Evolutionary conservation across 2,888 invertebrate species (phyloP).

Genomic region (Lithodes maja): DNA sequence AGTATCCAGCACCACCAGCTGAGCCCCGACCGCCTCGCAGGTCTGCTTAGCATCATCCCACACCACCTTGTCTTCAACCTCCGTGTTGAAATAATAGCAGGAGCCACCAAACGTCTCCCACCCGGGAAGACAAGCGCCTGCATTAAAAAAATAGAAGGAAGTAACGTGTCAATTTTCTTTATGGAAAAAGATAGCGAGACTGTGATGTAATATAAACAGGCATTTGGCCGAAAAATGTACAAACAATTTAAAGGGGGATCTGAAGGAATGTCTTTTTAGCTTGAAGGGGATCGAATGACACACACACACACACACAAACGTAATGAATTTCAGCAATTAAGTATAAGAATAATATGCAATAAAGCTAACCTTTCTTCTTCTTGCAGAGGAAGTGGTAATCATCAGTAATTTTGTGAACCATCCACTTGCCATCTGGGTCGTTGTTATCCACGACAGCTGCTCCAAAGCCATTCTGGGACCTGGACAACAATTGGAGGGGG

Average conservation of each 20-base stretch:
- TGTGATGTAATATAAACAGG: no score
- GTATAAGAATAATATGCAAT: not conserved
- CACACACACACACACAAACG: no score
- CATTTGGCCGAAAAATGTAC: no score
- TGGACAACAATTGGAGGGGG: not conserved
- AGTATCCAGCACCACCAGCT: conserved; percentile 48
- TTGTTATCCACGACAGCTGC: conserved; percentile 42
- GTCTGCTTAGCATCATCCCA: conserved; percentile 43
- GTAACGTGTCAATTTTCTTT: no score
- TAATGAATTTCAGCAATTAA: not conserved
- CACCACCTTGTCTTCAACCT: conserved; percentile 28
- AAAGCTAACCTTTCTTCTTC: conserved; percentile 24
- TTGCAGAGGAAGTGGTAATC: conserved; percentile 53
- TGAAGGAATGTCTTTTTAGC: no score
- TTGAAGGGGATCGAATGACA: no score
- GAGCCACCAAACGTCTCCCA: conserved; percentile 56
- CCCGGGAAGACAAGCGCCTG: conserved; percentile 42
- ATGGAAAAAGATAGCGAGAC: no score
- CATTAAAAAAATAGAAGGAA: no score
- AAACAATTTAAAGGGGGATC: no score
- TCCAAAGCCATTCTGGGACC: conserved; percentile 47
- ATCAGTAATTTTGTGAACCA: conserved; percentile 41
- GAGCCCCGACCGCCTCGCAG: conserved; percentile 43
- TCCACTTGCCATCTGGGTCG: conserved; percentile 34
- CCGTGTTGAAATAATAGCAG: conserved; percentile 60